Base-by-base conservation (phyloP, 2,797 vertebrate species). In the Syncerus caffer region DNA sequence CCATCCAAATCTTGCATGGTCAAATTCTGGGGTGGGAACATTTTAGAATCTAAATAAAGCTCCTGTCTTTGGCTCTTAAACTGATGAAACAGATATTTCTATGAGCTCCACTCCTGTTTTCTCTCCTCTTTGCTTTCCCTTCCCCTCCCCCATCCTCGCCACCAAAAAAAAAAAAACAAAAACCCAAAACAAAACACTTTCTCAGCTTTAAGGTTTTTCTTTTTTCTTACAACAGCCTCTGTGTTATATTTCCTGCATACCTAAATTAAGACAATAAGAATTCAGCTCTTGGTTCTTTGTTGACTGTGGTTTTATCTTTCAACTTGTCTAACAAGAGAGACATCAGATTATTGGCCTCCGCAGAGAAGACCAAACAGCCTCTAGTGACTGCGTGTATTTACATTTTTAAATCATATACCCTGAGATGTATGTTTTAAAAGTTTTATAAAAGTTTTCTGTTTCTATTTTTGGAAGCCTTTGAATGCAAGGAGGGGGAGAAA, bases 41-140 rank as follows among this genome's bases (percentile, higher is more conserved):
- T 78, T 95, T 97, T 96, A 82, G 29, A 89, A 85, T 85, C 76
- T 91, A 90, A 95, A 79, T 92, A 96, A 93, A 97, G 58, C 38
- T 42, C 25, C 55, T 62, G 2, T 88, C 67, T 86, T 94, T 93
- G 19, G 29, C 84, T 34, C 71, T 97, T 92, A 88, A 83, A 76
- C 25, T 83, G 50, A 86, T 80, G 58, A 95, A 92, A 57, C 57
- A 91, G 85, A 6, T 86, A 92, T 74, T 89, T 95, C 21, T 57
- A 42, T 71, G 67, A 55, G 31, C 8, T 91, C 21, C 15, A 89
- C 21, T 71, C 23, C 38, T 21, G 6, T 60, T 45, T 67, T 38
- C 71, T 45, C 23, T 31, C 4, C 51, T 67, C 19, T 4, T 8
- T 85, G 11, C 29, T 55, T 82, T 78, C 25, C 9, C 76, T n/a